These are phyloP conservation scores for Thymelicus acteon DNA, from an alignment of 2,888 invertebrate species.

Conservation along the genomic window DNA sequence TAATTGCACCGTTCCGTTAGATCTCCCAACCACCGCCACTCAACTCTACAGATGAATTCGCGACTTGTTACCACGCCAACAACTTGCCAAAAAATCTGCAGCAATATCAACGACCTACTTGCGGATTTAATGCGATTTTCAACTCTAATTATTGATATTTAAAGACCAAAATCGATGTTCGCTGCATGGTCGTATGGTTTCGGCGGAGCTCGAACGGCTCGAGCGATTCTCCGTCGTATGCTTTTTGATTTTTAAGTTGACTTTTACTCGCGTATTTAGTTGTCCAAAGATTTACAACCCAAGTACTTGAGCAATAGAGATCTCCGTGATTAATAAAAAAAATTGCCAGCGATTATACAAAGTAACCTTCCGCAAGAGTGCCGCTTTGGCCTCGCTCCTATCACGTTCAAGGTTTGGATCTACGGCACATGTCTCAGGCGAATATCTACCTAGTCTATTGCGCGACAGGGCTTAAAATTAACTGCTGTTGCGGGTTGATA, in stretches of 20 bases:
- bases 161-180: background rate
- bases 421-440: conserved; percentile 21
- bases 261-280: background rate
- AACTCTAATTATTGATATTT: conserved; percentile 1
- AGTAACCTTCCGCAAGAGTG: conserved; percentile 66
- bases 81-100: conserved; percentile 51
- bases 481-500: background rate
- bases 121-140: conserved; percentile 31
- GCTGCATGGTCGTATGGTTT: background rate
- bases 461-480: conserved; percentile 4
- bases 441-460: conserved; percentile 29
- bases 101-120: conserved; percentile 48
- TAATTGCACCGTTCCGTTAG: conserved; percentile 23
- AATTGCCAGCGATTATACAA: conserved; percentile 38
- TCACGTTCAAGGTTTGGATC: conserved; percentile 77
- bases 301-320: conserved; percentile 20
- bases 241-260: background rate
- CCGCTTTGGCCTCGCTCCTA: conserved; percentile 66
- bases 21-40: conserved; percentile 10
- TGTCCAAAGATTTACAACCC: conserved; percentile 25
- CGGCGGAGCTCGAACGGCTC: background rate
- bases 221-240: conserved; percentile 18
- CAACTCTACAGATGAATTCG: conserved; percentile 28
- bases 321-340: conserved; percentile 23
- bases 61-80: conserved; percentile 49